Evolutionary conservation across 2,797 vertebrate genomes (phyloP), one percentile per base, ranked within the genome.

Genomic region (Sebastolobus altivelis): DNA sequence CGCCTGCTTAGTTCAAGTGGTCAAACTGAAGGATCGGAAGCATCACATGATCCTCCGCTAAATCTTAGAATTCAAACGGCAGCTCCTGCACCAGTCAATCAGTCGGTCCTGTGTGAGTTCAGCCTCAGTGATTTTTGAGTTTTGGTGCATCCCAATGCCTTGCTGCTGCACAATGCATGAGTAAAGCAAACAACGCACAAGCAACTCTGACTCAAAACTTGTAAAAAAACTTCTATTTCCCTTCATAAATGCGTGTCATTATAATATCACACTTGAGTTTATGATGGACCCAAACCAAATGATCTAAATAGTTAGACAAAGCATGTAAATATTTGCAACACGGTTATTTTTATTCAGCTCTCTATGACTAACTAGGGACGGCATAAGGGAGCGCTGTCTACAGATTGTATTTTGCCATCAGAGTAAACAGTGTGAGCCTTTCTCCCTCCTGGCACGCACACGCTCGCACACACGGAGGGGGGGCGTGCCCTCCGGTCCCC

Each of bases 41-140:
- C 20, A 13, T 88, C 80, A 63, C 86, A 40, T 63, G 73, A 80
- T 82, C 81, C 79, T 75, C 56, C 6, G 79, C 69, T 59, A 72
- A 84, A 88, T 81, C 80, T 93, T 92, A 77, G 68, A 79, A 93
- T 93, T 92, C 91, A 87, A 82, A 79, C 75, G 35, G 86, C 80
- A 38, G 75, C 78, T 67, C 58, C 86, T 75, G 80, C 87, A 54
- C 78, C 93, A 93, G 93, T 94, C 93, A 93, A 79, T 92, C 94
- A 90, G 75, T 81, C 71, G 63, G 83, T 88, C 88, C 91, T 86
- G 81, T 93, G 94, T 89, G 94, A 94, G 93, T 95, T 95, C 91
- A 82, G 93, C 94, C 80, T 94, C 91, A 94, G 84, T 93, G 93
- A 91, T 83, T 92, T 54, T 84, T 69, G 84, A 85, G 84, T 88